Evolutionary conservation across 2,797 vertebrate species (phyloP).

Genomic region (Helarctos malayanus): DNA sequence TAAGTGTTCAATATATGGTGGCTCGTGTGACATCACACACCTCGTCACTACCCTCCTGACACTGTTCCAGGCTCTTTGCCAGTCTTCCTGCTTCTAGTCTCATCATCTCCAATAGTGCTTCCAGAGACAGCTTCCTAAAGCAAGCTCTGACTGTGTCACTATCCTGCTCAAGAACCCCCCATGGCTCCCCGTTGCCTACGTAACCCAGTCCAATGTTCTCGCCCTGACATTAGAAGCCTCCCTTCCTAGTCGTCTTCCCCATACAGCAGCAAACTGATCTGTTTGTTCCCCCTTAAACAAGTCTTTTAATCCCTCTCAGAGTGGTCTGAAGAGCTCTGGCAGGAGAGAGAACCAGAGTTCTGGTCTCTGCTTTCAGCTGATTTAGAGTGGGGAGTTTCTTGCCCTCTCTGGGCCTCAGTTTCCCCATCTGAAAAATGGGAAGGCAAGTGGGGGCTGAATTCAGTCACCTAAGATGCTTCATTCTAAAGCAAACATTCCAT

Average conservation of each 20-base stretch:
- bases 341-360: background rate
- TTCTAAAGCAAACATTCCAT: background rate
- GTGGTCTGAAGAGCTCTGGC: background rate
- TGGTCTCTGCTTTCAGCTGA: background rate
- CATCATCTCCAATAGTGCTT: background rate
- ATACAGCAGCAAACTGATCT: background rate
- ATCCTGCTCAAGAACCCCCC: background rate
- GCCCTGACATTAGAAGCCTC: too few relatives aligned
- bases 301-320: background rate
- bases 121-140: background rate
- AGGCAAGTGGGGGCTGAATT: background rate
- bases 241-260: background rate
- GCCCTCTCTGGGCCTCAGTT: background rate
- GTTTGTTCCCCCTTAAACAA: background rate
- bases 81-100: background rate
- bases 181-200: background rate
- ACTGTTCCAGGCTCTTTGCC: accelerated
- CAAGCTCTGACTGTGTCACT: background rate
- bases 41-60: background rate
- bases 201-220: background rate
- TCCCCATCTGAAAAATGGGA: background rate
- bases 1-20: background rate
- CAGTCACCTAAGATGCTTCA: background rate
- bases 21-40: background rate
- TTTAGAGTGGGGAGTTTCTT: background rate